These are phyloP conservation scores for Diloba caeruleocephala DNA, from an alignment of 2,888 invertebrate genomes.

Conservation along the genomic window DNA sequence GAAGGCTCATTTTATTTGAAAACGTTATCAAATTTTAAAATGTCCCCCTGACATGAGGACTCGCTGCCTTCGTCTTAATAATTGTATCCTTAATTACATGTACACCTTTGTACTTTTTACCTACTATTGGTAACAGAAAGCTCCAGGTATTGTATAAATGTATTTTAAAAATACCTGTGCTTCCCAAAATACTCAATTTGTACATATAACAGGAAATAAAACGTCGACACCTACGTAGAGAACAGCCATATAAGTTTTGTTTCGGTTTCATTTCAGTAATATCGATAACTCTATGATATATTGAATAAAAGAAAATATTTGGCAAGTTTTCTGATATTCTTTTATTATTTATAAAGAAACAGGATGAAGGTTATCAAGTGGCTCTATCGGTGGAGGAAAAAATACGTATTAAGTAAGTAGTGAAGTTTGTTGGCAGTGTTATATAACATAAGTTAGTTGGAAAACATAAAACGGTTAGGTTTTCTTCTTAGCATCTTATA, in stretches of 20 bases:
- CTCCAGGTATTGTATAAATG: no score
- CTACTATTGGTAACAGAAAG: slow-evolving; percentile 2
- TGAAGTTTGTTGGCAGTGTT: slow-evolving; percentile 1
- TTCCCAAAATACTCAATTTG: neutral
- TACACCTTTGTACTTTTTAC: no score
- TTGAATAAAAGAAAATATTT: slow-evolving; percentile 40
- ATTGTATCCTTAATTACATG: no score
- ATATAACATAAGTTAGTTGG: neutral
- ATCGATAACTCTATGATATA: slow-evolving; percentile 30
- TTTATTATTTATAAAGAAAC: slow-evolving; percentile 47
- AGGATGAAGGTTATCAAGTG: slow-evolving; percentile 37
- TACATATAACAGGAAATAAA: slow-evolving; percentile 23
- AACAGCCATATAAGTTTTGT: slow-evolving; percentile 17
- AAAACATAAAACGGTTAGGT: no score
- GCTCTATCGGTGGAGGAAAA: slow-evolving; percentile 21
- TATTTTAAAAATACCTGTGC: neutral
- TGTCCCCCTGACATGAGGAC: no score
- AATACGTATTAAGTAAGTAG: slow-evolving; percentile 7
- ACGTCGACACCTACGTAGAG: slow-evolving; percentile 5
- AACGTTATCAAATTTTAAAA: no score
- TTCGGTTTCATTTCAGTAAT: slow-evolving; percentile 31
- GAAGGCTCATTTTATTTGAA: no score
- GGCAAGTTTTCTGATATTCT: slow-evolving; percentile 42
- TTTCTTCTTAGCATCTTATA: no score
- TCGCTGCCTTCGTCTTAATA: no score